phyloP scores from a whole-genome alignment of 2,113 vertebrate species.

The Anolis sagrei region DNA sequence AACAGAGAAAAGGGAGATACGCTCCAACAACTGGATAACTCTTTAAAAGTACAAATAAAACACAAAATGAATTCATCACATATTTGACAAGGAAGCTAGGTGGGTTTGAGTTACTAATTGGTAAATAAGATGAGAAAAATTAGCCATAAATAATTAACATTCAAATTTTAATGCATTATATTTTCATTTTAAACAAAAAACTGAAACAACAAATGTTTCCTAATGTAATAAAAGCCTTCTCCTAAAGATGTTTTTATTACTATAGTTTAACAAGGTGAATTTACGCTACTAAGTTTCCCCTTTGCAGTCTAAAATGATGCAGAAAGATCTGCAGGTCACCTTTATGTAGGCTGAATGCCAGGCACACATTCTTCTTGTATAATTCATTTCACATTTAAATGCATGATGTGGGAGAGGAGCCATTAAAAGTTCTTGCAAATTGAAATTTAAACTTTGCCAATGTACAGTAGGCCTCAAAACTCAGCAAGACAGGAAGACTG shows the following conservation, averaged over 20 bases:
- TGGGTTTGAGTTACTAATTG: neutral
- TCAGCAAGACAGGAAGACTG: neutral
- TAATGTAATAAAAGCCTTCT: neutral
- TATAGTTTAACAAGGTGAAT: neutral
- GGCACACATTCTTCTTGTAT: neutral
- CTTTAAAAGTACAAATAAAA: too few relatives aligned
- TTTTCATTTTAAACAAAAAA: neutral
- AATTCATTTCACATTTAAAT: neutral
- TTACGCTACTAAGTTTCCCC: neutral
- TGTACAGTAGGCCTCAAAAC: fast-evolving
- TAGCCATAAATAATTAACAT: neutral
- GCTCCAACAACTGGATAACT: too few relatives aligned
- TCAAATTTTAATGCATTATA: neutral
- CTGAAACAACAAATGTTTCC: neutral
- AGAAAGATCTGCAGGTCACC: neutral
- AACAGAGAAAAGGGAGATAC: too few relatives aligned
- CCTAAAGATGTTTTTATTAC: neutral
- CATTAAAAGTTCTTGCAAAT: neutral
- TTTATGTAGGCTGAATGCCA: neutral
- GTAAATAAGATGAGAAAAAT: neutral
- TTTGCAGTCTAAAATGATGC: neutral
- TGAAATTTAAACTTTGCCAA: neutral
- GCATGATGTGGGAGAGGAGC: neutral
- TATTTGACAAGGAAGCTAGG: too few relatives aligned
- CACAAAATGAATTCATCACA: too few relatives aligned